Evolutionary conservation across 35 echinoderm and acorn worm species (phyloP).

Genomic region (Ptychodera flava): DNA sequence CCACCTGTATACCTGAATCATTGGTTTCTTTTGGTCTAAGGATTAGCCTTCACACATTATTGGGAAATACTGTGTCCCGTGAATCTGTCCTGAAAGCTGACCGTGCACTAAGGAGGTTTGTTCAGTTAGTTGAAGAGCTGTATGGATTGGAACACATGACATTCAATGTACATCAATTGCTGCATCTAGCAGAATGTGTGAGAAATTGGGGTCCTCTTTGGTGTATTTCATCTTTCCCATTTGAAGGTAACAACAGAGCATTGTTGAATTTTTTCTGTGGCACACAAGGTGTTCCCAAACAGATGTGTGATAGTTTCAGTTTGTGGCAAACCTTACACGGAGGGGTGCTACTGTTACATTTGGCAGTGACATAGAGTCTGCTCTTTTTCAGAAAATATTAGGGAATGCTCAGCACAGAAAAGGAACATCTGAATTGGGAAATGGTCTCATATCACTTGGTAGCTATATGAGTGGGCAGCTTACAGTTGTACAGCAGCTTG

Average conservation of each 20-base stretch:
- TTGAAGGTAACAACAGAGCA: conserved; percentile 39
- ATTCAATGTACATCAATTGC: conserved; percentile 41
- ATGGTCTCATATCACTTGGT: no score
- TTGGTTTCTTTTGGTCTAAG: conserved; percentile 26
- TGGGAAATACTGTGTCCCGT: conserved; percentile 20
- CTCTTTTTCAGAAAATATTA: no score
- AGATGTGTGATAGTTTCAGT: no score
- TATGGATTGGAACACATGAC: conserved; percentile 38
- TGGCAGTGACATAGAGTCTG: no score
- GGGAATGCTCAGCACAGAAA: no score
- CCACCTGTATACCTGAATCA: conserved; percentile 10
- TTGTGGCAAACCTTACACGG: no score
- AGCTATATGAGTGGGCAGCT: no score
- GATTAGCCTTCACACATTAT: conserved; percentile 2
- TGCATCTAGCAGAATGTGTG: conserved; percentile 28
- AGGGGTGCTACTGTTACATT: no score
- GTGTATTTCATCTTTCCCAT: conserved; percentile 35
- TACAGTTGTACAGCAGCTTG: no score
- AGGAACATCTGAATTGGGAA: no score
- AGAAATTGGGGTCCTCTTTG: conserved; percentile 54
- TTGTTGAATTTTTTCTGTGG: no score
- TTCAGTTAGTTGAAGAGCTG: conserved; percentile 12
- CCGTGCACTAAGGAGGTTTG: conserved; percentile 30
- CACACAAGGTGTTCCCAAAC: no score
- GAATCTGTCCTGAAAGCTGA: conserved; percentile 5